Evolutionary conservation across 1,140 invertebrate genomes (phyloP).

Genomic region (Anagrus nilaparvatae): DNA sequence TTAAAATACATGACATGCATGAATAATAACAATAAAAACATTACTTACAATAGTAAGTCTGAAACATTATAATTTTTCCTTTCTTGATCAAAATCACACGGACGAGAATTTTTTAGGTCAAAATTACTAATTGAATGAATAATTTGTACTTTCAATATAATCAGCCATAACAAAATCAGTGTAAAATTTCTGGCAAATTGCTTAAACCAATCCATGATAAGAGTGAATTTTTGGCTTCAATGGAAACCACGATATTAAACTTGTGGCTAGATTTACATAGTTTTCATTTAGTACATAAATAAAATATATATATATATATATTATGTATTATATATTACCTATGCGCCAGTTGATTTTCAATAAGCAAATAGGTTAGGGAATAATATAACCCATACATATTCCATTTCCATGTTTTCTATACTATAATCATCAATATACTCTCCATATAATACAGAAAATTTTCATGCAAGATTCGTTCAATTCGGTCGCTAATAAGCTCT

Average conservation of each 20-base stretch:
- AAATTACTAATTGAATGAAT: not conserved
- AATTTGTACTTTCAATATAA: not conserved
- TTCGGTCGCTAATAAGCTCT: conserved; percentile 12
- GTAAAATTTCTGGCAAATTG: not conserved
- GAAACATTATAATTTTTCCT: conserved; percentile 23
- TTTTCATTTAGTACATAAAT: too few relatives aligned
- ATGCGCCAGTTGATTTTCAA: conserved; percentile 5
- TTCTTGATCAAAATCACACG: conserved; percentile 19
- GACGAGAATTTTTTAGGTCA: not conserved
- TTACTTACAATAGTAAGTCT: conserved; percentile 32
- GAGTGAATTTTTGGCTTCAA: not conserved
- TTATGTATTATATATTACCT: too few relatives aligned
- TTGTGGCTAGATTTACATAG: conserved; percentile 9
- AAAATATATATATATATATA: too few relatives aligned
- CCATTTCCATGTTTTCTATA: too few relatives aligned
- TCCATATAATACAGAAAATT: not conserved
- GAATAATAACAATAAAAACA: not conserved
- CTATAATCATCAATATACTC: too few relatives aligned
- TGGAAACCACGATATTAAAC: not conserved
- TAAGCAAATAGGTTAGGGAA: not conserved
- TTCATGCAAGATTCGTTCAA: not conserved
- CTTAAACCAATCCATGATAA: not conserved
- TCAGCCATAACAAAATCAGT: conserved; percentile 2
- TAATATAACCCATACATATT: not conserved
- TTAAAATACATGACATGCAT: not conserved